A percentile compares a stretch with the other conserved stretches of the same genome.
Evolutionary conservation across 2,797 vertebrate genomes (phyloP).

Genomic region (Pseudopleuronectes americanus): DNA sequence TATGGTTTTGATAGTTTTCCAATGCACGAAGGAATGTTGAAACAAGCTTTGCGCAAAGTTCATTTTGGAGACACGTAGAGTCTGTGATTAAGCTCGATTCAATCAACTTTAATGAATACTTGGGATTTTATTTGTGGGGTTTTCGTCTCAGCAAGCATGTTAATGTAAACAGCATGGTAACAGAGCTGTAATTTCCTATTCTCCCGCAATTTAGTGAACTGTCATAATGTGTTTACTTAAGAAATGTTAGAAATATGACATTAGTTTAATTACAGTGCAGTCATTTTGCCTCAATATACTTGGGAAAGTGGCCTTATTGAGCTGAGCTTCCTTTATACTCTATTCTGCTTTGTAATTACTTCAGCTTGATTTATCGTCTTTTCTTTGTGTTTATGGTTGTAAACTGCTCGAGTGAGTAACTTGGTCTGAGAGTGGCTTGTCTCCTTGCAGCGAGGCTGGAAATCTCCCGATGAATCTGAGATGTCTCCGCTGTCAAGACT

Average conservation of each 20-base stretch:
- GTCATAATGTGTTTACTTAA: slow-evolving; percentile 84
- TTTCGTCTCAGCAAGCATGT: slow-evolving; percentile 70
- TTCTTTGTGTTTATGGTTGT: slow-evolving; percentile 83
- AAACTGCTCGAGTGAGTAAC: slow-evolving; percentile 79
- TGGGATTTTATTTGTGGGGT: slow-evolving; percentile 73
- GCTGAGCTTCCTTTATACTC: slow-evolving; percentile 74
- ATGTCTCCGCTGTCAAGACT: slow-evolving; percentile 84
- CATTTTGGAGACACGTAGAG: slow-evolving; percentile 72
- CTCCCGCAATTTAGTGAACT: slow-evolving; percentile 81
- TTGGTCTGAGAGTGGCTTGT: slow-evolving; percentile 80
- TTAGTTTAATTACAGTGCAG: slow-evolving; percentile 82
- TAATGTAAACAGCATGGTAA: slow-evolving; percentile 77
- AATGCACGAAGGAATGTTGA: slow-evolving; percentile 61
- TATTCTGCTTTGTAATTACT: slow-evolving; percentile 85
- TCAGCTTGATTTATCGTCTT: slow-evolving; percentile 81
- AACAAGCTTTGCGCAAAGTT: slow-evolving; percentile 72
- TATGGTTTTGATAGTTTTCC: slow-evolving; percentile 68
- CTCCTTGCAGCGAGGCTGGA: slow-evolving; percentile 78
- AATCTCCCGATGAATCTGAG: slow-evolving; percentile 84
- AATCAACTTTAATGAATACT: slow-evolving; percentile 81
- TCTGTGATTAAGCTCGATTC: slow-evolving; percentile 78
- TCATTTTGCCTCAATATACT: slow-evolving; percentile 80
- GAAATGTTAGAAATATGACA: slow-evolving; percentile 84
- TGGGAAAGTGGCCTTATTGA: slow-evolving; percentile 81
- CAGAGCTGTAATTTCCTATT: slow-evolving; percentile 84